Percentiles rank a stretch among this genome's conserved stretches.
phyloP scores from a whole-genome alignment of 1,140 invertebrate genomes.

The Samia ricini region DNA sequence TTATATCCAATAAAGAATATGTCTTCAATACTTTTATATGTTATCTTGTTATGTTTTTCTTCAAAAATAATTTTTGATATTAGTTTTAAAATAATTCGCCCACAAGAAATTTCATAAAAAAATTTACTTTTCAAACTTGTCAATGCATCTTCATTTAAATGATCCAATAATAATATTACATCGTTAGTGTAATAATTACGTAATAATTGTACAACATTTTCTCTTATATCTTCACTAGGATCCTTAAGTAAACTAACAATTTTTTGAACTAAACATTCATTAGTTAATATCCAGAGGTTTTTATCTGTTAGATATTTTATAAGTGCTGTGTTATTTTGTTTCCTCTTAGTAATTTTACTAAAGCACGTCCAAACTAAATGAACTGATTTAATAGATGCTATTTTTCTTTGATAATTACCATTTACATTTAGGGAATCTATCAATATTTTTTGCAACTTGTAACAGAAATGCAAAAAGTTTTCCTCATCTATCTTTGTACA shows the following conservation, averaged over 20 bases:
- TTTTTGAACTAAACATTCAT: constrained; percentile 37
- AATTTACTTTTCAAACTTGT: constrained; percentile 51
- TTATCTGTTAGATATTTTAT: constrained; percentile 32
- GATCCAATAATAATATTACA: constrained; percentile 22
- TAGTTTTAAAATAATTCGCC: constrained; percentile 56
- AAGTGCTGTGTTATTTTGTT: constrained; percentile 25
- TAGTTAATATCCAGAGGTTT: constrained; percentile 32
- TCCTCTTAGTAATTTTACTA: constrained; percentile 34
- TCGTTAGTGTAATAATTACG: constrained; percentile 40
- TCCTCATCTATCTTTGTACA: constrained; percentile 18
- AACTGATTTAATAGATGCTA: constrained; percentile 51
- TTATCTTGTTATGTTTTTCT: constrained; percentile 22
- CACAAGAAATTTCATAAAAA: constrained; percentile 61
- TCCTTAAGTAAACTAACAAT: constrained; percentile 48
- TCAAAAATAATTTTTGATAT: constrained; percentile 42
- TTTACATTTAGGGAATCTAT: constrained; percentile 41
- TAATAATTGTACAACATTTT: constrained; percentile 42
- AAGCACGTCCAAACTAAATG: constrained; percentile 43
- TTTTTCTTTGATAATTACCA: constrained; percentile 74
- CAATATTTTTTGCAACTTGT: constrained; percentile 47
- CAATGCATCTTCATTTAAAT: constrained; percentile 42
- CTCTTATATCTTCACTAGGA: constrained; percentile 57
- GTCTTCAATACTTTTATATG: constrained; percentile 45
- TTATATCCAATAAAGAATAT: constrained; percentile 50
- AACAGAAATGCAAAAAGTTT: constrained; percentile 41